Conservation (phyloP, 2,113 vertebrate genomes). For the Paramisgurnus dabryanus region DNA sequence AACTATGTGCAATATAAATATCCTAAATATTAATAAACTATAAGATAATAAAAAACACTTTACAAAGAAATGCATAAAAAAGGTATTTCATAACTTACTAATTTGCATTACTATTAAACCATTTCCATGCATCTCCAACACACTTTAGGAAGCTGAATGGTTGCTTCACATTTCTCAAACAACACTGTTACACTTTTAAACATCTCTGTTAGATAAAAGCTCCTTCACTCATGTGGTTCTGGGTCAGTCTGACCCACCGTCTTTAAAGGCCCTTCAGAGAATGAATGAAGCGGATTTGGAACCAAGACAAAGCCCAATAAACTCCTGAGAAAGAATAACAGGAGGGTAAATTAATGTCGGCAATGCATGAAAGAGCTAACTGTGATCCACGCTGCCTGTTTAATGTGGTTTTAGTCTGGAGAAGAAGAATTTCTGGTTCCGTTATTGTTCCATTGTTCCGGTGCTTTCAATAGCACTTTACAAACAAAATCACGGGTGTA, state of each 20-base stretch:
- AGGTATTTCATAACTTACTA: too few species aligned
- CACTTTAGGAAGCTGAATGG: not conserved
- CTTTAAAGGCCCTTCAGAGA: constrained; percentile 62
- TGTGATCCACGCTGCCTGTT: not conserved
- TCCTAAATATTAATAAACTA: too few species aligned
- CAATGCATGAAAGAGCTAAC: constrained; percentile 9
- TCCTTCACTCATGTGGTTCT: constrained; percentile 55
- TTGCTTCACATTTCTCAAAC: not conserved
- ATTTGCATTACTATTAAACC: not conserved
- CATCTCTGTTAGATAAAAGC: constrained; percentile 52
- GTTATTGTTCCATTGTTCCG: constrained; percentile 48
- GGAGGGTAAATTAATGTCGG: not conserved
- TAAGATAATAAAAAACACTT: too few species aligned
- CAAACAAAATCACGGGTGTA: constrained; percentile 61
- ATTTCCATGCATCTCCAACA: not conserved
- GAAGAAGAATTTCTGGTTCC: not conserved
- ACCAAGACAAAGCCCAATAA: constrained; percentile 62
- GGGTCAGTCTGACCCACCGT: constrained; percentile 73
- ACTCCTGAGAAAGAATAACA: constrained; percentile 45
- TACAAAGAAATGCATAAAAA: too few species aligned
- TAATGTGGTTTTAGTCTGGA: constrained; percentile 29
- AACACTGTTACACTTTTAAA: constrained; percentile 36
- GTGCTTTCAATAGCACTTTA: constrained; percentile 60
- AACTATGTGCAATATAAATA: too few species aligned
- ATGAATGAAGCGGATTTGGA: constrained; percentile 58